Conservation (phyloP, 2,113 vertebrate species). For the Sorex araneus region DNA sequence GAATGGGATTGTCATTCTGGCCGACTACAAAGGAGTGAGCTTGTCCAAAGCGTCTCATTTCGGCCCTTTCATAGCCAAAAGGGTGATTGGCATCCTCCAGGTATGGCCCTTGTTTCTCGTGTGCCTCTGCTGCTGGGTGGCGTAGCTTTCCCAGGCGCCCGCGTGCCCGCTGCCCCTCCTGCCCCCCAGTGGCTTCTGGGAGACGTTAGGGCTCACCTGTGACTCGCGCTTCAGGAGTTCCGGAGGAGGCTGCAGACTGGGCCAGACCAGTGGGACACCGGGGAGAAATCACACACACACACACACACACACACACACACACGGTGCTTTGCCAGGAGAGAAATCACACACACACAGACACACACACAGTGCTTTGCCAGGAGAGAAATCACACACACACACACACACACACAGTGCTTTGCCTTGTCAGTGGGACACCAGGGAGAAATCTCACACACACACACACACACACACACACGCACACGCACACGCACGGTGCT, state of each 20-base stretch:
- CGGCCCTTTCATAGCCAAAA: slow-evolving; percentile 98
- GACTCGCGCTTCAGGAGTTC: background rate
- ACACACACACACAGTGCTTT: too few relatives aligned
- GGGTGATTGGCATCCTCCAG: slow-evolving; percentile 98
- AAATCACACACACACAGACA: too few relatives aligned
- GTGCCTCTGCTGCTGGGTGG: slow-evolving; percentile 34
- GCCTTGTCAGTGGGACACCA: background rate
- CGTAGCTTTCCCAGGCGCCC: slow-evolving; percentile 55
- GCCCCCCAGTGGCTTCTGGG: background rate
- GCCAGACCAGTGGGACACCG: background rate
- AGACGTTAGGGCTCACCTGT: background rate
- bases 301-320: too few relatives aligned
- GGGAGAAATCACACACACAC: too few relatives aligned
- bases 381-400: too few relatives aligned
- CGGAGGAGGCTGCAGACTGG: background rate
- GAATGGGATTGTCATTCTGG: slow-evolving; percentile 98
- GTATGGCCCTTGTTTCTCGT: slow-evolving; percentile 87
- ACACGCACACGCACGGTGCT: too few relatives aligned
- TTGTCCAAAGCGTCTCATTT: slow-evolving; percentile 99
- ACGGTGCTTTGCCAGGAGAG: too few relatives aligned
- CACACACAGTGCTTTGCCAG: too few relatives aligned
- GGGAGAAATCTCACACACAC: too few relatives aligned
- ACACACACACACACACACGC: too few relatives aligned
- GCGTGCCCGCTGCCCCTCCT: background rate
- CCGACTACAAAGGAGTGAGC: slow-evolving; percentile 98